Conservation (phyloP, 2,797 vertebrate species). For the Manis crassicaudata region DNA sequence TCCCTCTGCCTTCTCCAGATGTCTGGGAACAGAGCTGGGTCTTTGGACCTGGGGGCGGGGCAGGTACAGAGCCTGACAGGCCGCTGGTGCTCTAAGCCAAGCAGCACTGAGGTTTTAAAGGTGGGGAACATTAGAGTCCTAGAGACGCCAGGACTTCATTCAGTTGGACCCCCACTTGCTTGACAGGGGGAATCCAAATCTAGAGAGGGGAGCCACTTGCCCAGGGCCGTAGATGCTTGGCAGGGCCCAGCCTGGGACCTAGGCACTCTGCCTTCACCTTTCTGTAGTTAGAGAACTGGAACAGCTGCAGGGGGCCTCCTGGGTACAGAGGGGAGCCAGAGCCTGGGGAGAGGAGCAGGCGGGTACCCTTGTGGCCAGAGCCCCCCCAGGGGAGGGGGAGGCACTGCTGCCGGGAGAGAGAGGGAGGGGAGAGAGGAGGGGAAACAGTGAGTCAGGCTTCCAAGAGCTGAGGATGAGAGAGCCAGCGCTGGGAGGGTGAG, state of each 20-base stretch:
- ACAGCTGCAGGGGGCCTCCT: constrained; percentile 75
- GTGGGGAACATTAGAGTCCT: not conserved
- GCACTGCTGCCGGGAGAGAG: constrained; percentile 45
- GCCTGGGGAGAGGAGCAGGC: constrained; percentile 58
- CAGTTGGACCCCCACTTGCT: not conserved
- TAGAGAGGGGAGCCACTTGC: not conserved
- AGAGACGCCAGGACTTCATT: not conserved
- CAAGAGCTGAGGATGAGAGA: constrained; percentile 79
- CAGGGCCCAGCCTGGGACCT: constrained; percentile 32
- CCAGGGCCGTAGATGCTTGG: not conserved
- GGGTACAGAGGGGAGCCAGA: constrained; percentile 44
- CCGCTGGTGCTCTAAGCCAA: not conserved
- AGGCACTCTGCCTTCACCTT: not conserved
- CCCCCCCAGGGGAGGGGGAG: constrained; percentile 69
- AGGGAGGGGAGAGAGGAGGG: constrained; percentile 67
- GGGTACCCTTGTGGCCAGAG: constrained; percentile 72
- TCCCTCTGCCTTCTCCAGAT: not conserved
- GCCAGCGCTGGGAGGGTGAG: constrained; percentile 79
- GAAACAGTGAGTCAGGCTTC: constrained; percentile 83
- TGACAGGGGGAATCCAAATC: not conserved
- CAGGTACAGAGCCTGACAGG: constrained; percentile 45
- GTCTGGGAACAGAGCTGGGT: not conserved
- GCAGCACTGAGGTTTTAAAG: constrained; percentile 33
- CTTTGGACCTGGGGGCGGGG: constrained; percentile 9
- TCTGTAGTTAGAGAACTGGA: constrained; percentile 48